phyloP scores from a whole-genome alignment of 2,113 vertebrate genomes.

The Poecile atricapillus region DNA sequence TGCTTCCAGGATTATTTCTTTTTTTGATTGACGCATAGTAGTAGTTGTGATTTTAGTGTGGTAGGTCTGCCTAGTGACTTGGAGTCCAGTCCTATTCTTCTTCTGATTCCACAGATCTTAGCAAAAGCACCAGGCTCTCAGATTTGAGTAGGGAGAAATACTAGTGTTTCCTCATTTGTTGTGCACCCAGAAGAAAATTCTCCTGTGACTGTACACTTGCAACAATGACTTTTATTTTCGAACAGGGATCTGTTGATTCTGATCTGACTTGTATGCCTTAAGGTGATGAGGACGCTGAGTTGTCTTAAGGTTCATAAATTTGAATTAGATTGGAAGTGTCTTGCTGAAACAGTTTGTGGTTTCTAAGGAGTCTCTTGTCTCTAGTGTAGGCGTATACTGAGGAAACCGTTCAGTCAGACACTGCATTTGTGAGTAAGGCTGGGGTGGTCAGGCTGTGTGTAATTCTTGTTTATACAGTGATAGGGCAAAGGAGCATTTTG shows the following conservation, averaged over 20 bases:
- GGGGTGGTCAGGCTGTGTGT: not conserved
- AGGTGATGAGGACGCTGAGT: not conserved
- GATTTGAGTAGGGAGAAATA: not conserved
- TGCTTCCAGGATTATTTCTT: not conserved
- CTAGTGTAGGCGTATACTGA: rapidly evolving
- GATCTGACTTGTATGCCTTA: not conserved
- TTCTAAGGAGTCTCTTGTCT: not conserved
- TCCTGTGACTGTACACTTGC: not conserved
- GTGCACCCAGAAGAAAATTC: not conserved
- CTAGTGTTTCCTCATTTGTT: not conserved
- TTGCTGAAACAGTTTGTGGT: not conserved
- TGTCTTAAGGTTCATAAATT: not conserved
- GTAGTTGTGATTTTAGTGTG: not conserved
- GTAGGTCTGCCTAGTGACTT: not conserved
- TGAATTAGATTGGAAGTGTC: not conserved
- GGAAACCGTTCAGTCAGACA: not conserved
- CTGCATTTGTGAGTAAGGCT: not conserved
- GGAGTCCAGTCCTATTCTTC: not conserved
- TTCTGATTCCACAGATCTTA: not conserved
- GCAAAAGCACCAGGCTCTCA: not conserved
- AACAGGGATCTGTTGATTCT: not conserved
- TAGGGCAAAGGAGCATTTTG: not conserved
- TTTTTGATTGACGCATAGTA: rapidly evolving
- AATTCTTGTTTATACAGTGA: not conserved
- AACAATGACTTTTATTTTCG: not conserved